Evolutionary conservation across 2,797 vertebrate genomes (phyloP), one percentile per base, ranked within the genome.

Genomic region (Taeniopygia guttata): DNA sequence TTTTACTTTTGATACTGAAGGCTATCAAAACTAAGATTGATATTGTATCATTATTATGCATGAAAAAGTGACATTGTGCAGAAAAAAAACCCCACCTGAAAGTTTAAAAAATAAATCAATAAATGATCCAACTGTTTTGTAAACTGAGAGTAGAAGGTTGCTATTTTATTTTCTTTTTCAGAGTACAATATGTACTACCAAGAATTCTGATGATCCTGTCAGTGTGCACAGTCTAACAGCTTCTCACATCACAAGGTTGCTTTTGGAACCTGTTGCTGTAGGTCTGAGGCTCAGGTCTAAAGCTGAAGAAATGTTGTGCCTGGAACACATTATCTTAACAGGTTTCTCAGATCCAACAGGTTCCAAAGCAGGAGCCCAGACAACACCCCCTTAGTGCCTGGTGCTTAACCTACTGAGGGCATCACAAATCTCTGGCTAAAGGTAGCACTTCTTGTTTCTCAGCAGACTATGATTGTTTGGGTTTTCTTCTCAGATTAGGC

Each of bases 1-100:
- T 27, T 88, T 21, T 81, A 48, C 74, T 87, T 96, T 79, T 93
- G 81, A 96, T 96, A 84, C 36, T 70, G 86, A 97, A 86, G 90
- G 63, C 80, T 87, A 63, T 29, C 45, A 58, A 63, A 67, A 38
- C 29, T 51, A 40, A 77, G 32, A 73, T 38, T 58, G 54, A 75
- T 83, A 26, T 10, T 83, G n/a, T 69, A 11, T 84, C 7, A 3
- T 81, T 83, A 21, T 38, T 62, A 36, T 76, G 42, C 91, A 56
- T 68, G 48, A 82, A 83, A 83, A 87, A 75, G 22, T 62, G 63
- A 46, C 29, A 46, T 52, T 90, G 32, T 89, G 59, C 30, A 87
- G 76, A 15, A 84, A 26, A 42, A 78, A 0, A 27, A 59, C 19
- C 6, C 1, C 2, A 29, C 19, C 10, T 18, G 11, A 60, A 92